These are phyloP conservation scores for Lepilemur ruficaudatus DNA, from an alignment of 2,797 vertebrate species.

Conservation along the genomic window DNA sequence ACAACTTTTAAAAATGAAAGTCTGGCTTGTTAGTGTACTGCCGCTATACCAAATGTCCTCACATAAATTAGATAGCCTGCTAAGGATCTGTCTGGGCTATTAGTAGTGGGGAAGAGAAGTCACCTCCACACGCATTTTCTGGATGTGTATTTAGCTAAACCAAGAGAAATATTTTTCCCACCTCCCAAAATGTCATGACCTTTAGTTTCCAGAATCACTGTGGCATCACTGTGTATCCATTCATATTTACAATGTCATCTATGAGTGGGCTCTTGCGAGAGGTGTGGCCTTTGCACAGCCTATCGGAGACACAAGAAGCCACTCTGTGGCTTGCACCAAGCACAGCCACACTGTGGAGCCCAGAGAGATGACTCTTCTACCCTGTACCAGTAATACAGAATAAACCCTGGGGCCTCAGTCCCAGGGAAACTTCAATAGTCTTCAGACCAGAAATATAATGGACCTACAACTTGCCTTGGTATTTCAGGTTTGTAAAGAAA, in stretches of 20 bases:
- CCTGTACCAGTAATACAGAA: neutral
- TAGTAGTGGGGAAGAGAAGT: neutral
- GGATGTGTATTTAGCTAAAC: neutral
- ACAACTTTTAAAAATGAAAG: neutral
- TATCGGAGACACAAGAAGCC: neutral
- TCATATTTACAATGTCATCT: neutral
- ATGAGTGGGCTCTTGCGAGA: neutral
- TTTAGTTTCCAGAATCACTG: neutral
- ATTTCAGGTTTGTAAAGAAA: constrained; percentile 37
- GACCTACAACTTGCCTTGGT: neutral
- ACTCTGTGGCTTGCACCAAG: neutral
- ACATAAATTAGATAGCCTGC: neutral
- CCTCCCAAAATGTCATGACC: neutral
- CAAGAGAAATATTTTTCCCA: neutral
- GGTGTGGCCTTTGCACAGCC: neutral
- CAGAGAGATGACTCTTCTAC: neutral
- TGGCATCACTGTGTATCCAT: neutral
- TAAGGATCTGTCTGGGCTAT: neutral
- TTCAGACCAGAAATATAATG: neutral
- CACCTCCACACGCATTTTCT: neutral
- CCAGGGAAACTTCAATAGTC: neutral
- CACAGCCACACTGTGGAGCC: neutral
- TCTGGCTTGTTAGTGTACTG: neutral
- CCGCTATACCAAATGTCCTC: neutral
- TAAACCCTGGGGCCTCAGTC: neutral